Conservation (phyloP, 2,797 vertebrate genomes). For the Miichthys miiuy region DNA sequence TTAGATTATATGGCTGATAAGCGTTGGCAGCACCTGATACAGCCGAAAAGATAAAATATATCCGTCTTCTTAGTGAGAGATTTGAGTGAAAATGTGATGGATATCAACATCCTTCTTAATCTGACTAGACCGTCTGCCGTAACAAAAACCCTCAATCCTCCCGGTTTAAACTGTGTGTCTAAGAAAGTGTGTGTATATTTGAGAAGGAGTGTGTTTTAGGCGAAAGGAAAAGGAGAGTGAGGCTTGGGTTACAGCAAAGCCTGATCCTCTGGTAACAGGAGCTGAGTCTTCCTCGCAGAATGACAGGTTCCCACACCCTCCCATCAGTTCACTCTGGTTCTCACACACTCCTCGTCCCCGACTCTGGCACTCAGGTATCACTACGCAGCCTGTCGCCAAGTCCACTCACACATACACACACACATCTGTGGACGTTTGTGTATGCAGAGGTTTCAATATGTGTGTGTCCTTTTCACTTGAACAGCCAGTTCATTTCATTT, state of each 20-base stretch:
- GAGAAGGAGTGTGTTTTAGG: conserved; percentile 44
- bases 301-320: conserved; percentile 82
- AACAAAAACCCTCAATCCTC: conserved; percentile 59
- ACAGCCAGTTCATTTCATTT: neutral
- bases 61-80: neutral
- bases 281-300: conserved; percentile 44
- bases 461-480: conserved; percentile 6
- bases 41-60: neutral
- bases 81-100: conserved; percentile 10
- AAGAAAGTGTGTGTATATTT: conserved; percentile 47
- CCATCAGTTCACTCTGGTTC: conserved; percentile 53
- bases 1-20: conserved; percentile 1
- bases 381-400: conserved; percentile 4
- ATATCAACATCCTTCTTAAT: conserved; percentile 33
- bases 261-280: conserved; percentile 63
- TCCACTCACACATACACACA: conserved; percentile 16
- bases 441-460: neutral
- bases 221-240: conserved; percentile 43
- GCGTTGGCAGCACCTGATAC: neutral
- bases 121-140: conserved; percentile 1
- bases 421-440: neutral
- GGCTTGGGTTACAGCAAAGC: conserved; percentile 59
- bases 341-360: conserved; percentile 57
- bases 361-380: conserved; percentile 46
- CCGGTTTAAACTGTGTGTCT: conserved; percentile 43